Evolutionary conservation across 2,888 invertebrate species (phyloP).

Genomic region (Drosophila maculinotata): DNA sequence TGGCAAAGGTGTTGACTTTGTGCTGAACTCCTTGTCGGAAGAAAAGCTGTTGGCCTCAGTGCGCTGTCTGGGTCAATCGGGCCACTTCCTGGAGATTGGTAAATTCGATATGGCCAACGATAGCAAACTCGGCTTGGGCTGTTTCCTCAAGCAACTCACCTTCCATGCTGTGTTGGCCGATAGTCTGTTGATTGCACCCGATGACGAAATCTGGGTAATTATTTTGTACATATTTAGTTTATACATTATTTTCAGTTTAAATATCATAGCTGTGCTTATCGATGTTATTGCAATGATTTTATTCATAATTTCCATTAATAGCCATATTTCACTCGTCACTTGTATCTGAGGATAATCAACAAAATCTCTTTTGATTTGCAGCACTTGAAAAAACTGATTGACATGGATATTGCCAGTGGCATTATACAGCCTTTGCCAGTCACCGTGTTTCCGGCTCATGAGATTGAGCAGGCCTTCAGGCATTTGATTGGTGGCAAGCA

Average conservation of each 20-base stretch:
- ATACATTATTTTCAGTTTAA: no score
- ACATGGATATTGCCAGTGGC: constrained; percentile 88
- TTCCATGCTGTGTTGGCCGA: constrained; percentile 93
- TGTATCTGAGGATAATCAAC: not conserved
- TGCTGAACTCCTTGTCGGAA: constrained; percentile 96
- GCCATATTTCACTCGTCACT: no score
- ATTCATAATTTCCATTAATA: no score
- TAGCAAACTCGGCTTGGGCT: constrained; percentile 87
- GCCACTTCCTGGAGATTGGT: constrained; percentile 94
- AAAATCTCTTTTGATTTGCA: constrained; percentile 31
- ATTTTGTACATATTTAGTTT: no score
- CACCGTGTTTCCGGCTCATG: constrained; percentile 88
- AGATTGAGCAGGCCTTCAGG: constrained; percentile 90
- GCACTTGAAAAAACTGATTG: constrained; percentile 86
- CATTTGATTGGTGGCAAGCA: constrained; percentile 90
- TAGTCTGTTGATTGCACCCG: constrained; percentile 86
- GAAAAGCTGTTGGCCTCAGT: constrained; percentile 93
- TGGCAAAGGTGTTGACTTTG: constrained; percentile 95
- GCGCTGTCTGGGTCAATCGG: constrained; percentile 87
- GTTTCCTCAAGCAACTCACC: constrained; percentile 89
- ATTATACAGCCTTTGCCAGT: constrained; percentile 89
- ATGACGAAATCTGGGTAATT: constrained; percentile 83
- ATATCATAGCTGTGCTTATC: no score
- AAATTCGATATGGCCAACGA: constrained; percentile 92
- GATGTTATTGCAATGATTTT: no score